These are phyloP conservation scores for Mesodorylaimus sp. DNA, from an alignment of 2,888 invertebrate genomes.

Conservation along the genomic window DNA sequence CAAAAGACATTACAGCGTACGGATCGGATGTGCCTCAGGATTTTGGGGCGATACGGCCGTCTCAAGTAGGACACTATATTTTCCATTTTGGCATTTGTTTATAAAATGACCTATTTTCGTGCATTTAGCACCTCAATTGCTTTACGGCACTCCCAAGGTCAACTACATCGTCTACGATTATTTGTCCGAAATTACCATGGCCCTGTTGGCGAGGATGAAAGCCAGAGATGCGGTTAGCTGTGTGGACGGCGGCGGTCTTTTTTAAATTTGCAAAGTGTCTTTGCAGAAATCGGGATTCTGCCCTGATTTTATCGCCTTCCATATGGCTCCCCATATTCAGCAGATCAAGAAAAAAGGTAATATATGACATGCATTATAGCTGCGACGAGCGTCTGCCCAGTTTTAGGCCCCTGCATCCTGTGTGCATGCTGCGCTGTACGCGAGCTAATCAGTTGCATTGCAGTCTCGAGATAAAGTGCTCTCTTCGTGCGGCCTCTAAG, in stretches of 20 bases:
- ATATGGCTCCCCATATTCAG: constrained; percentile 33
- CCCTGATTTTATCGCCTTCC: constrained; percentile 36
- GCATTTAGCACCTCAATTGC: constrained; percentile 36
- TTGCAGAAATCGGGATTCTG: constrained; percentile 35
- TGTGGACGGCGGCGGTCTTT: not conserved
- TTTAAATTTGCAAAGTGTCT: constrained; percentile 1
- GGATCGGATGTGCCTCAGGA: constrained; percentile 37
- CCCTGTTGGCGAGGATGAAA: constrained; percentile 35
- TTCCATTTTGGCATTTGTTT: not conserved
- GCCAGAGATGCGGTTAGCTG: constrained; percentile 32
- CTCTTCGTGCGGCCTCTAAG: no score
- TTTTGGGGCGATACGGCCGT: constrained; percentile 39
- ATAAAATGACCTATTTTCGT: constrained; percentile 2
- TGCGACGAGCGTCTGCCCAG: no score
- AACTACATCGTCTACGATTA: constrained; percentile 39
- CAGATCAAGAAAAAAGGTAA: constrained; percentile 36
- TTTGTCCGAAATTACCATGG: constrained; percentile 40
- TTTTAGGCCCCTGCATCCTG: no score
- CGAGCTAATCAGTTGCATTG: no score
- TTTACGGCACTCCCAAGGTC: constrained; percentile 31
- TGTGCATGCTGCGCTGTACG: no score
- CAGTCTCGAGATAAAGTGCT: no score
- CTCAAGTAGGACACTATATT: constrained; percentile 6
- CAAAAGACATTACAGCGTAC: constrained; percentile 2
- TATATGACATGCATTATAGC: not conserved